Conservation (phyloP, 2,113 vertebrate genomes). For the Menidia beryllina region DNA sequence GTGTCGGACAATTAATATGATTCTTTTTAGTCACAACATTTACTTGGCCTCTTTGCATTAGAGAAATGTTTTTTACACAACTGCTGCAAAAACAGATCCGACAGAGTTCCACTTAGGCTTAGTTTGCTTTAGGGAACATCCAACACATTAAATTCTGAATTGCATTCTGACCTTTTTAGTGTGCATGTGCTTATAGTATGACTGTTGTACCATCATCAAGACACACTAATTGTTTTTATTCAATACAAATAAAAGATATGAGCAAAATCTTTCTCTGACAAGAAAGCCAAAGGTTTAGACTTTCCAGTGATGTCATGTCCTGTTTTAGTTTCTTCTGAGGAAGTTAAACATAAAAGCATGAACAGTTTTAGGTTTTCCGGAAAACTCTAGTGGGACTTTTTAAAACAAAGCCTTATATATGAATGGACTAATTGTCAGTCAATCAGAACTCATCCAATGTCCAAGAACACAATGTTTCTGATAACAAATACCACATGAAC, state of each 20-base stretch:
- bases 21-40: constrained; percentile 29
- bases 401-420: not conserved
- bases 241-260: not conserved
- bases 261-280: not conserved
- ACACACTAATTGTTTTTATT: not conserved
- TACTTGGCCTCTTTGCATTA: constrained; percentile 30
- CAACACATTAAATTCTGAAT: constrained; percentile 24
- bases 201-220: not conserved
- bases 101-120: constrained; percentile 1
- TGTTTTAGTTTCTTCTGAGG: not conserved
- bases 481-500: constrained; percentile 57
- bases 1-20: constrained; percentile 24
- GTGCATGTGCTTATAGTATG: not conserved
- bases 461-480: constrained; percentile 38
- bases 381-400: not conserved
- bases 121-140: not conserved
- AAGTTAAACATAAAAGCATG: not conserved
- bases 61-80: constrained; percentile 24
- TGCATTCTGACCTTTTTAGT: constrained; percentile 11
- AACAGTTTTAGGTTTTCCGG: too few species aligned
- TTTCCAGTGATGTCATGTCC: too few species aligned
- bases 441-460: constrained; percentile 40
- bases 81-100: constrained; percentile 14
- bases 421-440: not conserved
- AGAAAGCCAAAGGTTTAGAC: not conserved